Percentiles rank a stretch among this genome's conserved stretches.
phyloP scores from a whole-genome alignment of 2,113 vertebrate genomes.

The Thinocorus orbignyianus region DNA sequence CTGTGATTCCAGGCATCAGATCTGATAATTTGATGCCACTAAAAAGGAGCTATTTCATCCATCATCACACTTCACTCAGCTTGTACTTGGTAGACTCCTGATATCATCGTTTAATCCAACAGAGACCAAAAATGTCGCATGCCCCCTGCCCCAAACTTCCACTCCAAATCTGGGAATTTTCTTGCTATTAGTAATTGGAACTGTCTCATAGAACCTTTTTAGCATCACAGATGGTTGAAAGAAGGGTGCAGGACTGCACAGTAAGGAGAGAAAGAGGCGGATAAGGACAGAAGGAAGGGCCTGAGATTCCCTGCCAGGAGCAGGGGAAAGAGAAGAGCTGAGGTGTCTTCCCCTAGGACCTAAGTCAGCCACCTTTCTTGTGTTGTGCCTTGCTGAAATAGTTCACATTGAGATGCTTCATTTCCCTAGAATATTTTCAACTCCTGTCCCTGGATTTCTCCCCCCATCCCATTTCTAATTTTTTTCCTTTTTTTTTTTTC shows the following conservation, averaged over 20 bases:
- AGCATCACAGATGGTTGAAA: not conserved
- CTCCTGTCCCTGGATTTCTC: not conserved
- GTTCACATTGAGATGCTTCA: accelerated
- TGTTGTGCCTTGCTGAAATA: not conserved
- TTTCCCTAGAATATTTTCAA: not conserved
- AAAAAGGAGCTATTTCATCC: not conserved
- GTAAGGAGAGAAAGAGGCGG: not conserved
- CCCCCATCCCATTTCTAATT: not conserved
- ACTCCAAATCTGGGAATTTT: not conserved
- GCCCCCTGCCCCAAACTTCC: not conserved
- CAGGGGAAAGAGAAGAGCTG: not conserved
- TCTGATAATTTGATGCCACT: not conserved
- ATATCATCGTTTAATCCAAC: not conserved
- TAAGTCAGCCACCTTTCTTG: accelerated
- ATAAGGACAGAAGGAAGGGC: not conserved
- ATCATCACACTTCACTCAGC: not conserved
- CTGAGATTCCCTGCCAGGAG: not conserved
- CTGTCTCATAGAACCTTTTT: not conserved
- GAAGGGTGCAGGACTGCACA: not conserved
- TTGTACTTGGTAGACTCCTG: not conserved
- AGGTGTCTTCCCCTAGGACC: not conserved
- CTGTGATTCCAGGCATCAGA: not conserved
- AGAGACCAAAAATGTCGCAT: not conserved
- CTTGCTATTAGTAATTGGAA: not conserved
- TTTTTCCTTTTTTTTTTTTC: not conserved